These are phyloP conservation scores for Drosophila prosaltans DNA, from an alignment of 1,140 invertebrate genomes.

Conservation along the genomic window DNA sequence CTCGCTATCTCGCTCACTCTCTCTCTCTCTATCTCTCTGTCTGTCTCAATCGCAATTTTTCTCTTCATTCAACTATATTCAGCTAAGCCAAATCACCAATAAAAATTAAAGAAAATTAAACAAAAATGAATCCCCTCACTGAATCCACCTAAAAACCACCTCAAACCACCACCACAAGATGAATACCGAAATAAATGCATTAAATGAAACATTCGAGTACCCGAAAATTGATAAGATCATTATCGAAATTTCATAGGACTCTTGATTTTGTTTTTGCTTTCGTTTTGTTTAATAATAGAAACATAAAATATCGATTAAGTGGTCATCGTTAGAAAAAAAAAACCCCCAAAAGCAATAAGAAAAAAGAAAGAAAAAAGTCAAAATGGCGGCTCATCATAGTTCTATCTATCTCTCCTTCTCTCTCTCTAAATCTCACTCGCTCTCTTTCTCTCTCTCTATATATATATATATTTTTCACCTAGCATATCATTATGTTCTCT, in stretches of 20 bases:
- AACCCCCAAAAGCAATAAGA: conserved; percentile 22
- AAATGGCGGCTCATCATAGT: conserved; percentile 22
- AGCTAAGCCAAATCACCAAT: conserved; percentile 37
- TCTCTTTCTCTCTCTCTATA: conserved; percentile 33
- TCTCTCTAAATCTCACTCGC: conserved; percentile 4
- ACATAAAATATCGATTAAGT: conserved; percentile 83
- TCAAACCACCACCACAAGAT: conserved; percentile 18
- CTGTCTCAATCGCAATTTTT: conserved; percentile 36
- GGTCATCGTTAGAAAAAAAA: conserved; percentile 76
- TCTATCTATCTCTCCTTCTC: conserved; percentile 13
- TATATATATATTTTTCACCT: conserved; percentile 55
- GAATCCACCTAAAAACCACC: conserved; percentile 58
- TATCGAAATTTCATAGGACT: conserved; percentile 83
- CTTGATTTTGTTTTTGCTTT: conserved; percentile 42
- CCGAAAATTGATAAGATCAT: conserved; percentile 67
- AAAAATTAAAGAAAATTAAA: conserved; percentile 16
- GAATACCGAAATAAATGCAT: conserved; percentile 31
- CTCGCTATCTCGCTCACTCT: conserved; percentile 35
- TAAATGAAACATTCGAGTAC: conserved; percentile 60
- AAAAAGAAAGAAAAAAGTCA: conserved; percentile 10
- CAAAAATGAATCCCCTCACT: conserved; percentile 35
- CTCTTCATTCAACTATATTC: conserved; percentile 32
- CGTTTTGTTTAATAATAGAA: conserved; percentile 43
- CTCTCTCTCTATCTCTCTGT: conserved; percentile 1
- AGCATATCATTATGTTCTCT: conserved; percentile 59